Percentiles rank a stretch among this genome's conserved stretches.
Evolutionary conservation across 2,888 invertebrate genomes (phyloP).

Genomic region (Isotomurus palustris): DNA sequence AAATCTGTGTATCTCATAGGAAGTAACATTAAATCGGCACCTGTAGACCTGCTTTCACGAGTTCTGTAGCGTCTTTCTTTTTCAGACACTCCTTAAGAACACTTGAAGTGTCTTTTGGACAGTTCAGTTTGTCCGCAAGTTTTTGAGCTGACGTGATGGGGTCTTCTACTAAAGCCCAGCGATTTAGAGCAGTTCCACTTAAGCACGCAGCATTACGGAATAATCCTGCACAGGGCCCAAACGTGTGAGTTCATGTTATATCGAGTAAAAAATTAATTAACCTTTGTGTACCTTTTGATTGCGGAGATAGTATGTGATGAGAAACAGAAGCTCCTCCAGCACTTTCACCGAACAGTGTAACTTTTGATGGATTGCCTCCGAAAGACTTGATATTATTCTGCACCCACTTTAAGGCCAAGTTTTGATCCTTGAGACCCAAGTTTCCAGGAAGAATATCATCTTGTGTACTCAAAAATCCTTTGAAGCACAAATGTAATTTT

Average conservation of each 20-base stretch:
- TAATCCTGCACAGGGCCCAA: slow-evolving; percentile 10
- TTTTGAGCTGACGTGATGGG: slow-evolving; percentile 7
- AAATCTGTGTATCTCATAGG: too few relatives aligned
- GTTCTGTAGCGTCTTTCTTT: slow-evolving; percentile 16
- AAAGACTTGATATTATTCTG: slow-evolving; percentile 21
- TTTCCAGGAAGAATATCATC: slow-evolving; percentile 18
- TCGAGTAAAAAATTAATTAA: not conserved
- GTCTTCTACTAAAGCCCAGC: slow-evolving; percentile 21
- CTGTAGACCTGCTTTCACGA: slow-evolving; percentile 7
- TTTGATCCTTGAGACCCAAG: slow-evolving; percentile 24
- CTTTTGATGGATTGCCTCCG: slow-evolving; percentile 11
- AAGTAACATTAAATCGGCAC: too few relatives aligned
- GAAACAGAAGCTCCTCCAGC: slow-evolving; percentile 11
- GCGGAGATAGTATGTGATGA: slow-evolving; percentile 5
- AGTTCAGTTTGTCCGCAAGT: slow-evolving; percentile 14
- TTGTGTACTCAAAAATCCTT: slow-evolving; percentile 21
- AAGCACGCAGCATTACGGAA: slow-evolving; percentile 21
- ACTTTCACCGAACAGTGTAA: slow-evolving; percentile 22
- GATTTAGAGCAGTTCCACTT: slow-evolving; percentile 20
- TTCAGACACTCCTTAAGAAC: slow-evolving; percentile 17
- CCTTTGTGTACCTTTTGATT: slow-evolving; percentile 5
- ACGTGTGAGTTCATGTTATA: not conserved
- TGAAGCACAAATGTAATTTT: not conserved
- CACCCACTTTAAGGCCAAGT: slow-evolving; percentile 15
- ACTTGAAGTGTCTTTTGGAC: slow-evolving; percentile 9